Conservation (phyloP, 2,888 invertebrate species). For the Dryobota labecula region DNA sequence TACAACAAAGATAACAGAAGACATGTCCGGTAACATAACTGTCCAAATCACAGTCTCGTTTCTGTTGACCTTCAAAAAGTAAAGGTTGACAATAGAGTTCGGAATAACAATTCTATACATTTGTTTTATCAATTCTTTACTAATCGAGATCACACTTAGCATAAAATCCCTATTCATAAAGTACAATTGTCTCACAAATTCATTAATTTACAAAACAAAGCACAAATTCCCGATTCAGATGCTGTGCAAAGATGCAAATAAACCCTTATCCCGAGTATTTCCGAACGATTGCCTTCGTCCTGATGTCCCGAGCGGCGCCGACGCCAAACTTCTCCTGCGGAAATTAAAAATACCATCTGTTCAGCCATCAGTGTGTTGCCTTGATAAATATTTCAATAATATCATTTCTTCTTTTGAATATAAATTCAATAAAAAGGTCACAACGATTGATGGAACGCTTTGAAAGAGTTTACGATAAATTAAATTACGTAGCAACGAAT, state of each 20-base stretch:
- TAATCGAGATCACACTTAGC: slow-evolving; percentile 18
- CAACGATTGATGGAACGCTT: slow-evolving; percentile 42
- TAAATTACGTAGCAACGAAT: slow-evolving; percentile 18
- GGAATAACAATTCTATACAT: slow-evolving; percentile 5
- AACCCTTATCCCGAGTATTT: slow-evolving; percentile 61
- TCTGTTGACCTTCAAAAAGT: neutral
- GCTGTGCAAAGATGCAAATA: slow-evolving; percentile 67
- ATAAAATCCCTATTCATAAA: slow-evolving; percentile 35
- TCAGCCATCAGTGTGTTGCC: slow-evolving; percentile 55
- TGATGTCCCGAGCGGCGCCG: slow-evolving; percentile 33
- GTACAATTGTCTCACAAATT: slow-evolving; percentile 24
- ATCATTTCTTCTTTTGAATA: slow-evolving; percentile 48
- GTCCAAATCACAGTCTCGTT: neutral
- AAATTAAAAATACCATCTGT: slow-evolving; percentile 69
- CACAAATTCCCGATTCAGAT: slow-evolving; percentile 48
- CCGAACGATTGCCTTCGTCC: slow-evolving; percentile 65
- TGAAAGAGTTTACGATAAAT: slow-evolving; percentile 39
- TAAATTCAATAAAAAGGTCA: slow-evolving; percentile 49
- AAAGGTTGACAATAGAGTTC: neutral
- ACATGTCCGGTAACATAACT: neutral
- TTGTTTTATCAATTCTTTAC: slow-evolving; percentile 1
- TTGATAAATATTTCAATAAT: slow-evolving; percentile 62
- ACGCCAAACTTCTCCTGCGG: slow-evolving; percentile 52
- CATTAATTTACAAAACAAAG: slow-evolving; percentile 51
- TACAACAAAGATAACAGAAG: neutral